phyloP scores from a whole-genome alignment of 2,113 vertebrate genomes.

The Leptobrachium ailaonicum region DNA sequence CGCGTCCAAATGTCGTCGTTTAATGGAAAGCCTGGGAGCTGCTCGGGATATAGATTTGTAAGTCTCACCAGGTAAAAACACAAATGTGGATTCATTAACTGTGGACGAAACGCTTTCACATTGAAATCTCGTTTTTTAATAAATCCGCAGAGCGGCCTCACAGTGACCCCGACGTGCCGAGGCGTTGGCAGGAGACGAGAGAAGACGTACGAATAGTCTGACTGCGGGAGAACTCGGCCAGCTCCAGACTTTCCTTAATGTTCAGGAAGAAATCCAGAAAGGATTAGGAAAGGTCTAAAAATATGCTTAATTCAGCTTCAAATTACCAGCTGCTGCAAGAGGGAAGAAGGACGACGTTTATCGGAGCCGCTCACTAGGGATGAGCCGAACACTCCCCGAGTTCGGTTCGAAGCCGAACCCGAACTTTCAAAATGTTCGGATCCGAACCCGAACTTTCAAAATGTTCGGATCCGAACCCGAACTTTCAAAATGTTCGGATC shows the following conservation, averaged over 20 bases:
- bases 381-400: too few species aligned
- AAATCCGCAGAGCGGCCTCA: slow-evolving; percentile 58
- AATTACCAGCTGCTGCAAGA: background rate
- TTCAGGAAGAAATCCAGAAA: background rate
- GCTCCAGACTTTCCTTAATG: slow-evolving; percentile 26
- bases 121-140: slow-evolving; percentile 56
- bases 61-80: slow-evolving; percentile 57
- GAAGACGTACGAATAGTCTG: background rate
- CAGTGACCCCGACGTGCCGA: slow-evolving; percentile 55
- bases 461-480: too few species aligned
- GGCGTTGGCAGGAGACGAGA: slow-evolving; percentile 45
- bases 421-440: too few species aligned
- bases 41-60: slow-evolving; percentile 57
- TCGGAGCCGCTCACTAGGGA: background rate
- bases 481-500: too few species aligned
- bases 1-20: too few species aligned
- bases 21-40: slow-evolving; percentile 25
- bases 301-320: slow-evolving; percentile 21
- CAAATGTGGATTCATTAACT: slow-evolving; percentile 40
- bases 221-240: background rate
- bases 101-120: slow-evolving; percentile 55
- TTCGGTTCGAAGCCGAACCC: too few species aligned
- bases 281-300: background rate
- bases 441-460: too few species aligned
- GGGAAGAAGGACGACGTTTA: background rate